Conservation (phyloP, 2,888 invertebrate genomes). For the Eupithecia exiguata region DNA sequence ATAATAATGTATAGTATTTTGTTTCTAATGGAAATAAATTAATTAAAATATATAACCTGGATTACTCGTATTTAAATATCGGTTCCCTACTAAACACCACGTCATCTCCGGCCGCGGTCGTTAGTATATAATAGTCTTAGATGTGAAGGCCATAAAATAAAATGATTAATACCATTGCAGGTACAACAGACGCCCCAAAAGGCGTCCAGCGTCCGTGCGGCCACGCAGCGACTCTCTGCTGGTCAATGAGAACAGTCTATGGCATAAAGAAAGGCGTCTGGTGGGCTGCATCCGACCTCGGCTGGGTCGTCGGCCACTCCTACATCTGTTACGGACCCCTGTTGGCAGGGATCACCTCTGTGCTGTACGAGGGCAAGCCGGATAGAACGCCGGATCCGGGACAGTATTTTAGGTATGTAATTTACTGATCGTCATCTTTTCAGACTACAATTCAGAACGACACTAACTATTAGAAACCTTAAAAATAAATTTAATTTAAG, state of each 20-base stretch:
- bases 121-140: no score
- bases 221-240: slow-evolving; percentile 92
- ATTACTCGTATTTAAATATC: no score
- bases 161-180: slow-evolving; percentile 36
- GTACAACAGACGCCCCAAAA: slow-evolving; percentile 78
- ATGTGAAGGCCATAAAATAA: neutral
- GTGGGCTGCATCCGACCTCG: slow-evolving; percentile 96
- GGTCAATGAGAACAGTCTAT: slow-evolving; percentile 93
- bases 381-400: slow-evolving; percentile 97
- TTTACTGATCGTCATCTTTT: neutral
- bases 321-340: slow-evolving; percentile 97
- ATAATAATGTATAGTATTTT: no score
- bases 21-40: no score
- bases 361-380: slow-evolving; percentile 96
- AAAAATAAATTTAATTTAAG: no score
- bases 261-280: slow-evolving; percentile 91
- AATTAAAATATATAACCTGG: no score
- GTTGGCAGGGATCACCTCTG: slow-evolving; percentile 90
- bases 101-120: no score
- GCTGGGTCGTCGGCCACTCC: slow-evolving; percentile 97
- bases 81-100: no score
- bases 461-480: no score
- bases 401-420: slow-evolving; percentile 92
- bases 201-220: slow-evolving; percentile 95
- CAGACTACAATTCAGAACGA: no score